Evolutionary conservation across 2,888 invertebrate species (phyloP).

Genomic region (Lamproptera curius): DNA sequence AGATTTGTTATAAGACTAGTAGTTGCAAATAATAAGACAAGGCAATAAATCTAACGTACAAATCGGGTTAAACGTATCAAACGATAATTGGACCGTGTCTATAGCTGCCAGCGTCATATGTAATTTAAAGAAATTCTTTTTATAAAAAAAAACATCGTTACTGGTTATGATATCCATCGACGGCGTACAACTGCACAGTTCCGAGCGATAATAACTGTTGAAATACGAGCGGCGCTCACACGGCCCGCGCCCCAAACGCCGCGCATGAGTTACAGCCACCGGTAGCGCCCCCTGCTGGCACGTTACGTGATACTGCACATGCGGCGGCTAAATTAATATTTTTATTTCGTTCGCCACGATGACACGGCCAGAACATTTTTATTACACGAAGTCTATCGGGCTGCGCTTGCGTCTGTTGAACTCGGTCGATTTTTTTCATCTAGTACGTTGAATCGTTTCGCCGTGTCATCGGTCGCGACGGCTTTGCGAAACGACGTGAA

Average conservation of each 20-base stretch:
- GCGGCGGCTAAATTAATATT: conserved; percentile 50
- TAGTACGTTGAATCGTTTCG: conserved; percentile 24
- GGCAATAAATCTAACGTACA: too few species aligned
- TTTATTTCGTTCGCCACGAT: conserved; percentile 35
- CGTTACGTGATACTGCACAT: conserved; percentile 65
- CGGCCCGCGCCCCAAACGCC: conserved; percentile 34
- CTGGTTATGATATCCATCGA: conserved; percentile 66
- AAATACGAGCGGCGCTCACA: conserved; percentile 45
- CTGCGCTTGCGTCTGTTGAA: background rate
- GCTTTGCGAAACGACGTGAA: conserved; percentile 25
- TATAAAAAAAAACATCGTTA: too few species aligned
- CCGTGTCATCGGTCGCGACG: conserved; percentile 29
- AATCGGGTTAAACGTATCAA: too few species aligned
- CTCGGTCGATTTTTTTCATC: background rate
- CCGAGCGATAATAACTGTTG: conserved; percentile 61
- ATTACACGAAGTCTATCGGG: conserved; percentile 30
- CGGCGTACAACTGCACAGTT: conserved; percentile 56
- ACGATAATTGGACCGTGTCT: too few species aligned
- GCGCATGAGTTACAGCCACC: conserved; percentile 52
- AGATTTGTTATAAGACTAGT: too few species aligned
- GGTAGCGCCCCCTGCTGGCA: conserved; percentile 68
- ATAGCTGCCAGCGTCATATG: too few species aligned
- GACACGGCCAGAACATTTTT: conserved; percentile 33
- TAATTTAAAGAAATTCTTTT: too few species aligned
- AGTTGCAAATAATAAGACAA: too few species aligned